Base-by-base conservation (phyloP, 2,113 vertebrate genomes). In the Bujurquina vittata region DNA sequence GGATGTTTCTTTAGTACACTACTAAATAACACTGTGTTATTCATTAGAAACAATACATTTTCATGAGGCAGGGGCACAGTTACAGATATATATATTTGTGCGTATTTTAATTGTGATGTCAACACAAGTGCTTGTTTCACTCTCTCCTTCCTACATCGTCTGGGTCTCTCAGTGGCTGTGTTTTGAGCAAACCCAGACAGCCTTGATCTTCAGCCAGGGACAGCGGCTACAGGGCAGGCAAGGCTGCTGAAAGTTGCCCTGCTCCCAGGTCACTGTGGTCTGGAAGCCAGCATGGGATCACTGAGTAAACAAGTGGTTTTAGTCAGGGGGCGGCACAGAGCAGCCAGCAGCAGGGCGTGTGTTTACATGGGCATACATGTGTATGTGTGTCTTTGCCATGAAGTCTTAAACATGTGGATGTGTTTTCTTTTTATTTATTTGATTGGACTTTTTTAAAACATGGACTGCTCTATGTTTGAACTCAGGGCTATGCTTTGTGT, bases 261-360 rank as follows among this genome's bases (percentile, higher is more conserved):
- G 90, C 81, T 88, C 90, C 77, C 76, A 62, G 93, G 93, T 94
- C 92, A 93, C 35, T 76, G 84, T 46, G 88, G 81, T 91, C 86
- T 93, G 89, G 84, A 88, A 85, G 85, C 85, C 75, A 65, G 87
- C 80, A 40, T 81, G 62, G 77, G 65, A 90, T 88, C 87, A 78
- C 76, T 77, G 76, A 72, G 77, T 92, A 93, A 94, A 94, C 89
- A 94, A 84, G 55, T 56, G 78, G 77, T 88, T 93, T 85, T 12
- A 61, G 77, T 88, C 54, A 62, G 33, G 57, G 81, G 88, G 69
- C 14, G 46, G 80, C 80, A 88, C 61, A 65, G 85, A 77, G 77
- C 83, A 62, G 75, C 61, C 31, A 8, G 65, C 54, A 83, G 72
- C 40, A 84, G 84, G 87, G 72, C 22, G 54, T 81, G 69, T 80